A percentile compares a stretch with the other conserved stretches of the same genome.
Evolutionary conservation across 2,888 invertebrate species (phyloP).

Genomic region (Orthosia cruda): DNA sequence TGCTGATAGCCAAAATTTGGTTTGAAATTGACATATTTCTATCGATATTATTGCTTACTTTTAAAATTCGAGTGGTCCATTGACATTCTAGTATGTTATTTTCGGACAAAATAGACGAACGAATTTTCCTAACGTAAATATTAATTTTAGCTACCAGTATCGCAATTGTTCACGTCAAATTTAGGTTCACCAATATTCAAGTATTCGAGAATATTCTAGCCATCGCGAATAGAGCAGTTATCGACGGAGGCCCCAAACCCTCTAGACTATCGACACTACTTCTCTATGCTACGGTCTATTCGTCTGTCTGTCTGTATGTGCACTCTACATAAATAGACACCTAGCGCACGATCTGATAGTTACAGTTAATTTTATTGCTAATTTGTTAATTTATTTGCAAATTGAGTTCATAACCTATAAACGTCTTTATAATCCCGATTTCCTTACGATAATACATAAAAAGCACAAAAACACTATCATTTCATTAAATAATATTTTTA

Average conservation of each 20-base stretch:
- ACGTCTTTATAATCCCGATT: conserved; percentile 4
- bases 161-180: conserved; percentile 19
- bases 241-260: conserved; percentile 59
- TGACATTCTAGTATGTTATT: background rate
- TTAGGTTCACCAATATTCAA: conserved; percentile 14
- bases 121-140: background rate
- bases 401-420: conserved; percentile 30
- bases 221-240: background rate
- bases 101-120: background rate
- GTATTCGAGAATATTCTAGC: conserved; percentile 8
- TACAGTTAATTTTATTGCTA: conserved; percentile 36
- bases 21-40: background rate
- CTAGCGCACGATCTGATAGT: conserved; percentile 18
- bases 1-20: conserved; percentile 17
- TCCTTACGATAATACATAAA: conserved; percentile 24
- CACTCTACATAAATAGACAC: background rate
- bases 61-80: background rate
- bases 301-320: conserved; percentile 66
- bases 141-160: conserved; percentile 14
- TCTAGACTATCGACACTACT: conserved; percentile 66
- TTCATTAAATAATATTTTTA: conserved; percentile 43
- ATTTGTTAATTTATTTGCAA: conserved; percentile 21
- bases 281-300: conserved; percentile 63
- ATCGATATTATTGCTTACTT: background rate
- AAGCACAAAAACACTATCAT: conserved; percentile 45